Conservation (phyloP, 2,888 invertebrate genomes). For the Hypena proboscidalis region DNA sequence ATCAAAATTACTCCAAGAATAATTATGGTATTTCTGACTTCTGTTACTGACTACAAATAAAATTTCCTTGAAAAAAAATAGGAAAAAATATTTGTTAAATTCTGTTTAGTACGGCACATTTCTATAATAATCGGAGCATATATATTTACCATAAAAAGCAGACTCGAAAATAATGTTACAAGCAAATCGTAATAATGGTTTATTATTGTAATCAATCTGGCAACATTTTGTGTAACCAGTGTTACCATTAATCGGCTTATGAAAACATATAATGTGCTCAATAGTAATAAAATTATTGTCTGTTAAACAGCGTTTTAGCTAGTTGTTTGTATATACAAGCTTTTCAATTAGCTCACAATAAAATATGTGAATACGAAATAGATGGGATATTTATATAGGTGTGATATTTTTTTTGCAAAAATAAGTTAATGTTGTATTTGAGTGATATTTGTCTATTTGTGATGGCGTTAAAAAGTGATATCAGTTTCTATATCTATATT, state of each 20-base stretch:
- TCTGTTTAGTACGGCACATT: too few species aligned
- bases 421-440: too few species aligned
- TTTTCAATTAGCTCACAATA: slow-evolving; percentile 38
- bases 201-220: too few species aligned
- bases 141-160: too few species aligned
- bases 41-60: not conserved
- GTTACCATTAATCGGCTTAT: slow-evolving; percentile 54
- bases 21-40: too few species aligned
- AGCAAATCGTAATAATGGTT: too few species aligned
- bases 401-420: not conserved
- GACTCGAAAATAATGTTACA: too few species aligned
- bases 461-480: too few species aligned
- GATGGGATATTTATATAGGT: slow-evolving; percentile 11
- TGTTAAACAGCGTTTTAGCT: slow-evolving; percentile 49
- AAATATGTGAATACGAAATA: slow-evolving; percentile 24
- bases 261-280: slow-evolving; percentile 59
- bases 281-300: slow-evolving; percentile 51
- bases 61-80: not conserved
- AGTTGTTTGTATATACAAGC: slow-evolving; percentile 43
- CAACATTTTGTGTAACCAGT: slow-evolving; percentile 29
- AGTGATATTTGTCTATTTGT: too few species aligned
- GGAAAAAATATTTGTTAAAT: too few species aligned
- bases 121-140: too few species aligned
- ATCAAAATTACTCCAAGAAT: not conserved
- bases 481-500: too few species aligned